These are phyloP conservation scores for Catotricha subobsoleta DNA, from an alignment of 2,888 invertebrate genomes.

Conservation along the genomic window DNA sequence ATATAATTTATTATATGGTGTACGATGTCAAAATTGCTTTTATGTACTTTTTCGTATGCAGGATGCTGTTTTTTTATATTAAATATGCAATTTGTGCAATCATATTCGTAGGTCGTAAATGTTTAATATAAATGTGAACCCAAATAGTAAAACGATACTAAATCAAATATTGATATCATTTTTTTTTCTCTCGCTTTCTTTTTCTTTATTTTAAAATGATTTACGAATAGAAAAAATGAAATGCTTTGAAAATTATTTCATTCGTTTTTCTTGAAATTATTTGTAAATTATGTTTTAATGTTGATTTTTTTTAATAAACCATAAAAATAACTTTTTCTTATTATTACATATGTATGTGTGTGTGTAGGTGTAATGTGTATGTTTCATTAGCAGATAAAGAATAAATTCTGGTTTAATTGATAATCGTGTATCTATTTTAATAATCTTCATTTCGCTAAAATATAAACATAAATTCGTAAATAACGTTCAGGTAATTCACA, in stretches of 20 bases:
- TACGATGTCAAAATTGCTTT: slow-evolving; percentile 5
- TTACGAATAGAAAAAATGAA: no score
- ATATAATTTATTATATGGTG: slow-evolving; percentile 3
- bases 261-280: background rate
- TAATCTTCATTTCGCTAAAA: no score
- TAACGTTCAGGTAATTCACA: no score
- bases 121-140: slow-evolving; percentile 3
- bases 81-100: slow-evolving; percentile 3
- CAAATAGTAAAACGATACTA: background rate
- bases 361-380: no score
- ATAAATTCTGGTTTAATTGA: no score
- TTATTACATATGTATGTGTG: no score
- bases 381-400: no score
- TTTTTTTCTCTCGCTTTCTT: background rate
- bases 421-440: no score
- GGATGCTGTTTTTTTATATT: background rate
- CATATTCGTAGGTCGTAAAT: slow-evolving; percentile 1
- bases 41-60: slow-evolving; percentile 1
- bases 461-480: no score
- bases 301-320: background rate
- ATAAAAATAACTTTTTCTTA: no score
- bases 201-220: no score
- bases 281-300: background rate
- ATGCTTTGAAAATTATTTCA: background rate
- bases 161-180: slow-evolving; percentile 3